Percentiles rank a stretch among this genome's conserved stretches.
phyloP scores from a whole-genome alignment of 2,888 invertebrate genomes.

The Cheilosia grossa region DNA sequence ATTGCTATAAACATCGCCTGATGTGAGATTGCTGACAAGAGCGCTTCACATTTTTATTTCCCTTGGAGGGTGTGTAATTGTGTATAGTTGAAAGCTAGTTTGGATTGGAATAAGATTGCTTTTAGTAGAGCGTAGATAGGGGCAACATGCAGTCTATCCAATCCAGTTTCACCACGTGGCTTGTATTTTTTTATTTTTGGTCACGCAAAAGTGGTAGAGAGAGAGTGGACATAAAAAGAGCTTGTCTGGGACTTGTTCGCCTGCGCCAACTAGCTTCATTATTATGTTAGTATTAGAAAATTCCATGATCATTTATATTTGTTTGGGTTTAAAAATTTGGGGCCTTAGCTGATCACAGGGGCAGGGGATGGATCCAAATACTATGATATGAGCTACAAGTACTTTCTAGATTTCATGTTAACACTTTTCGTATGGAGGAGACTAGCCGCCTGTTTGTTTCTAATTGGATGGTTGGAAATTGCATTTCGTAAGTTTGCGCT shows the following conservation, averaged over 20 bases:
- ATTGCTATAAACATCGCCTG: slow-evolving; percentile 22
- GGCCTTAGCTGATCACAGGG: neutral
- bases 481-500: neutral
- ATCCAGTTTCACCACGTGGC: slow-evolving; percentile 65
- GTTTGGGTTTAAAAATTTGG: neutral
- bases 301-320: neutral
- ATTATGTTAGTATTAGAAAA: neutral
- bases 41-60: neutral
- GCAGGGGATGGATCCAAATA: neutral
- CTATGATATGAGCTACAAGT: neutral
- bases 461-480: slow-evolving; percentile 18
- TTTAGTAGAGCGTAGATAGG: neutral
- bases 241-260: slow-evolving; percentile 36
- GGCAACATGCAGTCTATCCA: slow-evolving; percentile 25
- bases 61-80: neutral
- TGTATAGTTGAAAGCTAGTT: neutral
- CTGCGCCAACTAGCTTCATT: slow-evolving; percentile 34
- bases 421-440: slow-evolving; percentile 21
- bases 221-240: slow-evolving; percentile 14
- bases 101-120: neutral
- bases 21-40: slow-evolving; percentile 5
- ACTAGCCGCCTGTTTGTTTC: slow-evolving; percentile 7
- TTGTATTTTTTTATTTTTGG: neutral
- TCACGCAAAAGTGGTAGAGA: neutral
- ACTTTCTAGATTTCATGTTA: slow-evolving; percentile 7